These are phyloP conservation scores for Suillia variegata DNA, from an alignment of 2,888 invertebrate genomes.

Conservation along the genomic window DNA sequence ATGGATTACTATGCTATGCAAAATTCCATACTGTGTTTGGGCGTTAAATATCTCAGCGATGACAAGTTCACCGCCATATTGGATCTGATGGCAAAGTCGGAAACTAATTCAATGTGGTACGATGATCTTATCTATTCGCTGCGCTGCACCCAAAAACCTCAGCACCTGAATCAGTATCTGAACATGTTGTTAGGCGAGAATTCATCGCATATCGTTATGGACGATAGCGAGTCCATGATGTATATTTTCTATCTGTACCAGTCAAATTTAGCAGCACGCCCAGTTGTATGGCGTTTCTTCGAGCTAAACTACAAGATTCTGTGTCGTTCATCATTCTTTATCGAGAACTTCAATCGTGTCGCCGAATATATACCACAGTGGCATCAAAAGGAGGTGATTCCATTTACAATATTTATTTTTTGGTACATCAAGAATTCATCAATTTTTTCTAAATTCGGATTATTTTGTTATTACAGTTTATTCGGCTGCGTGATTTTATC, in stretches of 20 bases:
- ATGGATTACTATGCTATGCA: conserved; percentile 38
- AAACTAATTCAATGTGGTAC: conserved; percentile 32
- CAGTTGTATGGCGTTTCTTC: conserved; percentile 46
- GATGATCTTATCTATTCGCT: conserved; percentile 52
- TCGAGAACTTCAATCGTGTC: conserved; percentile 45
- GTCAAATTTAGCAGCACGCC: conserved; percentile 43
- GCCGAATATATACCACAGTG: conserved; percentile 42
- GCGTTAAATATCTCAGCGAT: conserved; percentile 40
- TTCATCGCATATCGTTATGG: conserved; percentile 39
- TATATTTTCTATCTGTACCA: conserved; percentile 47
- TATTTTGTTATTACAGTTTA: conserved; percentile 38
- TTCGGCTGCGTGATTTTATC: conserved; percentile 37
- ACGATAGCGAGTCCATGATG: conserved; percentile 44
- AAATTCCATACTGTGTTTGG: conserved; percentile 46
- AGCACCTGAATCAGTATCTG: conserved; percentile 44
- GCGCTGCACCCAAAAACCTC: conserved; percentile 45
- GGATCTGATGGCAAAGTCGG: conserved; percentile 31
- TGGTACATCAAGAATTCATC: neutral
- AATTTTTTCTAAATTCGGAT: neutral
- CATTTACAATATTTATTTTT: neutral
- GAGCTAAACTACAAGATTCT: conserved; percentile 45
- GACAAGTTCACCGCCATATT: conserved; percentile 45
- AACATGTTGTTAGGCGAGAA: conserved; percentile 46
- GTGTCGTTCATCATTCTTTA: conserved; percentile 37
- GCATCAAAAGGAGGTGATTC: conserved; percentile 38